Evolutionary conservation across 35 echinoderm and acorn worm genomes (phyloP).

Genomic region (Strongylocentrotus purpuratus): DNA sequence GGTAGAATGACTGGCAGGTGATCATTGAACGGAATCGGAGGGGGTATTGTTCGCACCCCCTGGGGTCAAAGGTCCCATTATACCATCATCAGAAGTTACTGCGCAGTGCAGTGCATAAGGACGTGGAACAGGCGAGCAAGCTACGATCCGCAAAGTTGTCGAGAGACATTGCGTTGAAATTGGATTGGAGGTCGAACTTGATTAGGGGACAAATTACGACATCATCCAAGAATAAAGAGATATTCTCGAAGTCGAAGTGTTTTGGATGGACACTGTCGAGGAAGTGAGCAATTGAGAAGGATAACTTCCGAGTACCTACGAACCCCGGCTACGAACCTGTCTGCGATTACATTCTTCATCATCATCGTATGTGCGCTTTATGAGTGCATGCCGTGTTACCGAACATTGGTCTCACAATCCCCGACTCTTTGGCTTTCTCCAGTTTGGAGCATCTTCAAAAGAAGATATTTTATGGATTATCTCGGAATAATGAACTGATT

Average conservation of each 20-base stretch:
- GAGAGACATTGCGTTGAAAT: too few relatives aligned
- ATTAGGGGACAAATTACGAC: background rate
- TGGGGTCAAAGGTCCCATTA: background rate
- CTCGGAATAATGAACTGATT: background rate
- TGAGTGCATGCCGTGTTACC: background rate
- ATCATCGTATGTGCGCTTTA: too few relatives aligned
- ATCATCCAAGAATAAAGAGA: background rate
- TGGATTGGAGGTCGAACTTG: background rate
- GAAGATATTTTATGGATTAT: background rate
- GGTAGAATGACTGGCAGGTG: background rate
- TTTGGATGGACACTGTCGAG: background rate
- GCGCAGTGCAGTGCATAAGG: background rate
- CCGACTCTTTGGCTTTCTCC: background rate
- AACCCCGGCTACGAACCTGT: too few relatives aligned
- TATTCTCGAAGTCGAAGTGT: background rate
- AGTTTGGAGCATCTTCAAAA: background rate
- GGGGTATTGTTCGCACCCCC: background rate
- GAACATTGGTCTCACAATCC: background rate
- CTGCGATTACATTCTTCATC: too few relatives aligned
- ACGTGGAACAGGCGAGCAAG: background rate
- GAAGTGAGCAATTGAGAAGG: background rate
- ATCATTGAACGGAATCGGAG: background rate
- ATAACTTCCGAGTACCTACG: background rate
- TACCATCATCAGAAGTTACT: background rate
- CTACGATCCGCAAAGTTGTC: too few relatives aligned